These are phyloP conservation scores for Ictalurus punctatus DNA, from an alignment of 2,113 vertebrate species.

Conservation along the genomic window DNA sequence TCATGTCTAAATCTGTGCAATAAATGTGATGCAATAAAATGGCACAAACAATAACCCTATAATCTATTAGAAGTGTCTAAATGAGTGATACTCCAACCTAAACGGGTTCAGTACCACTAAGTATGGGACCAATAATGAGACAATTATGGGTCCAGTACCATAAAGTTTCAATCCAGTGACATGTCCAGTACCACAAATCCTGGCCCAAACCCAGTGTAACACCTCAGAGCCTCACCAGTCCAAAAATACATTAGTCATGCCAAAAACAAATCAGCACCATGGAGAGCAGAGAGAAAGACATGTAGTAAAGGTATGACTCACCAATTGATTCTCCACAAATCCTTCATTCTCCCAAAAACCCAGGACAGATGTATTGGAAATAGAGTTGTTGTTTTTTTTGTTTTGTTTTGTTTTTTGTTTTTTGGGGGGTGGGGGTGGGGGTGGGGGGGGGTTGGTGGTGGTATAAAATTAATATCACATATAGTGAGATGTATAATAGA, in stretches of 20 bases:
- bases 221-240: background rate
- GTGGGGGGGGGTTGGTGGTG: no score
- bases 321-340: background rate
- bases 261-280: slow-evolving; percentile 39
- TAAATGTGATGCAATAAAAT: background rate
- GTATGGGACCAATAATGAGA: background rate
- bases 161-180: background rate
- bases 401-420: no score
- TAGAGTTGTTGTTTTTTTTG: background rate
- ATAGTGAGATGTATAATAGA: background rate
- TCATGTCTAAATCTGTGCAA: background rate
- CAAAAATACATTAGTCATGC: background rate
- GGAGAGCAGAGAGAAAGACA: slow-evolving; percentile 34
- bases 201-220: background rate
- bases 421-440: no score
- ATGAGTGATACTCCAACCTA: background rate
- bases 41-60: background rate
- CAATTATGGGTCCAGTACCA: background rate
- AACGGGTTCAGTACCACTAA: background rate
- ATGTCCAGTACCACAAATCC: background rate
- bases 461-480: background rate
- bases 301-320: background rate
- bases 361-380: background rate
- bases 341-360: background rate
- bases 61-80: background rate